phyloP scores from a whole-genome alignment of 2,888 invertebrate species.

The Orthosia gothica region DNA sequence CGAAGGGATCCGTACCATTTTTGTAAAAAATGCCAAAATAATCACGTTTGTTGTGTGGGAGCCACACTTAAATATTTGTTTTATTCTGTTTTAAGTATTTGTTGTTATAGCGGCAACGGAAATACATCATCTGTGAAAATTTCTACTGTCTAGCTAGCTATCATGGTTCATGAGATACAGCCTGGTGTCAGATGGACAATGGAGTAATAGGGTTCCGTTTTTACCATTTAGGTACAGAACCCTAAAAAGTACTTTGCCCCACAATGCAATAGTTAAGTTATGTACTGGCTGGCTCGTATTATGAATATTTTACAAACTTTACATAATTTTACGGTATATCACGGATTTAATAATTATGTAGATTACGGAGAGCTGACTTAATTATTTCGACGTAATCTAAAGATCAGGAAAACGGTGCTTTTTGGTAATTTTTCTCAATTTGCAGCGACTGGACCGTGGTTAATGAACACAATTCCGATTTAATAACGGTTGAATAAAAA shows the following conservation, averaged over 20 bases:
- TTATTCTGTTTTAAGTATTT: too few relatives aligned
- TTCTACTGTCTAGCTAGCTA: not conserved
- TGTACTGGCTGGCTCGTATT: not conserved
- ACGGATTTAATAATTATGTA: conserved; percentile 28
- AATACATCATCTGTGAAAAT: too few relatives aligned
- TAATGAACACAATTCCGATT: conserved; percentile 36
- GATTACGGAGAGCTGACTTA: conserved; percentile 7
- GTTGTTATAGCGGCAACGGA: too few relatives aligned
- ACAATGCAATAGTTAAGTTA: not conserved
- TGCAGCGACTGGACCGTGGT: conserved; percentile 34
- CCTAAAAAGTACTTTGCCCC: too few relatives aligned
- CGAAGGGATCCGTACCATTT: too few relatives aligned
- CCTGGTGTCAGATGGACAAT: too few relatives aligned
- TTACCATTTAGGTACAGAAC: not conserved
- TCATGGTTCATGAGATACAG: too few relatives aligned
- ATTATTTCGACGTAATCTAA: conserved; percentile 39
- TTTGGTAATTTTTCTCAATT: conserved; percentile 53
- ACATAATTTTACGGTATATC: conserved; percentile 48
- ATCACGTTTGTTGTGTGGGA: too few relatives aligned
- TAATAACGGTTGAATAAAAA: conserved; percentile 24
- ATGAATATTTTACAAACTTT: conserved; percentile 12
- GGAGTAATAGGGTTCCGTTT: too few relatives aligned
- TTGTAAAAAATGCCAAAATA: too few relatives aligned
- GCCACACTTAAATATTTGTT: too few relatives aligned
- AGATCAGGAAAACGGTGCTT: conserved; percentile 41